Base-by-base conservation (phyloP, 2,113 vertebrate genomes). In the Oryzias celebensis region DNA sequence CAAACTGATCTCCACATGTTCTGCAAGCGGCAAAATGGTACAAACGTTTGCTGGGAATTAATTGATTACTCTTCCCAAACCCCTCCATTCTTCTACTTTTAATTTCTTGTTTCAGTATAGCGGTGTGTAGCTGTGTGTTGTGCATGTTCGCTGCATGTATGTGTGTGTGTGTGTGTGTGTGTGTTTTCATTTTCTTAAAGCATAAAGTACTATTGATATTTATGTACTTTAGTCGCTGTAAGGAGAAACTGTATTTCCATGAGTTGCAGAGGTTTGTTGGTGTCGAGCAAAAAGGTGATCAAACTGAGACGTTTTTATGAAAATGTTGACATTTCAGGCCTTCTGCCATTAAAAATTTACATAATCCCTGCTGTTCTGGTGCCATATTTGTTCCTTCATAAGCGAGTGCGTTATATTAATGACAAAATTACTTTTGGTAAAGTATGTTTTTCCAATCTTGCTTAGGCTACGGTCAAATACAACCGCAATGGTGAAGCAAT, bases 291-390 rank as follows among this genome's bases (percentile, higher is more conserved):
- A 62, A 49, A 63, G 23, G 22, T 81, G 81, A 20, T 18, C 73
- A 79, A 84, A 81, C 77, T 66, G 63, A 82, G 65, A 75, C 5
- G 73, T 87, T 90, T 90, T 86, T 88, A 85, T 82, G 65, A 84
- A 85, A 81, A 82, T 87, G 81, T 84, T 81, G 79, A 85, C 85
- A 80, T 89, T 86, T 83, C 71, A 75, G 85, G 83, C 76, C 73
- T 68, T 84, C 76, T 68, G 81, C 81, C 88, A 89, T 91, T 91
- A 89, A 91, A 89, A 84, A 84, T 80, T 81, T 66, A 84, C 73
- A 56, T 80, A 63, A 73, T 79, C 64, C 28, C 43, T 58, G 83
- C 50, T 84, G 68, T 78, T 51, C 42, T 75, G 56, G 49, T 54
- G 26, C 17, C 4, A 1, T 64, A n/a, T 62, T 58, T 58, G 54